These are phyloP conservation scores for Parnassius apollo DNA, from an alignment of 2,888 invertebrate genomes.

Conservation along the genomic window DNA sequence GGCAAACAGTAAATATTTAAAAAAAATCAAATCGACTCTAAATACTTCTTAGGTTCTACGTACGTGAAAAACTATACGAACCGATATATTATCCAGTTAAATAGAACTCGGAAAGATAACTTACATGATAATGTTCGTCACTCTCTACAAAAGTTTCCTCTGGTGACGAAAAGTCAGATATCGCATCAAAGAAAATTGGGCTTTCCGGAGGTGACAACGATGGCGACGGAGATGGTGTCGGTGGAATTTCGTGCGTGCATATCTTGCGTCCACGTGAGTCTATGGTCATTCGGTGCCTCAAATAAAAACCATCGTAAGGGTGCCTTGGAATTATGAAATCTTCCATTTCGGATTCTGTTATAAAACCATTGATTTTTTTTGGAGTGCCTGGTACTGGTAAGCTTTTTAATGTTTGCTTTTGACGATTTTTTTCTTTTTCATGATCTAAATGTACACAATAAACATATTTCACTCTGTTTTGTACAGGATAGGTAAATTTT, in stretches of 20 bases:
- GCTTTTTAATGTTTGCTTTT: conserved; percentile 39
- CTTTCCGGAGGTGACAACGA: conserved; percentile 43
- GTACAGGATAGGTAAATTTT: conserved; percentile 21
- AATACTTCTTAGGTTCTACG: background rate
- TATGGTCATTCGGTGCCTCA: conserved; percentile 64
- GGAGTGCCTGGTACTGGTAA: conserved; percentile 29
- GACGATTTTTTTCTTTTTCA: conserved; percentile 38
- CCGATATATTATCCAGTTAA: conserved; percentile 26
- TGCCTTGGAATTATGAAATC: conserved; percentile 65
- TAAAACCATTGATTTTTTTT: conserved; percentile 49
- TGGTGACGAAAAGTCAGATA: conserved; percentile 32
- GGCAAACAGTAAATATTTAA: background rate
- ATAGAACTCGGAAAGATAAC: conserved; percentile 35
- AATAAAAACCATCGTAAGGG: conserved; percentile 74
- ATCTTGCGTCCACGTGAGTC: conserved; percentile 66
- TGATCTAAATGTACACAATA: conserved; percentile 52
- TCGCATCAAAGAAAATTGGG: conserved; percentile 43
- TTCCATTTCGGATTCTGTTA: conserved; percentile 55
- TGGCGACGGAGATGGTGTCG: conserved; percentile 50
- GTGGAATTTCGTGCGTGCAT: conserved; percentile 70
- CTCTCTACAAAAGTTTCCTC: conserved; percentile 34
- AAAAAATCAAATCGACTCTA: conserved; percentile 1
- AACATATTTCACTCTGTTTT: conserved; percentile 39
- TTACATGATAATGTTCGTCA: conserved; percentile 59
- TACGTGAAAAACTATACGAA: conserved; percentile 30